Evolutionary conservation across 1,140 invertebrate species (phyloP).

Genomic region (Drosophila carrolli): DNA sequence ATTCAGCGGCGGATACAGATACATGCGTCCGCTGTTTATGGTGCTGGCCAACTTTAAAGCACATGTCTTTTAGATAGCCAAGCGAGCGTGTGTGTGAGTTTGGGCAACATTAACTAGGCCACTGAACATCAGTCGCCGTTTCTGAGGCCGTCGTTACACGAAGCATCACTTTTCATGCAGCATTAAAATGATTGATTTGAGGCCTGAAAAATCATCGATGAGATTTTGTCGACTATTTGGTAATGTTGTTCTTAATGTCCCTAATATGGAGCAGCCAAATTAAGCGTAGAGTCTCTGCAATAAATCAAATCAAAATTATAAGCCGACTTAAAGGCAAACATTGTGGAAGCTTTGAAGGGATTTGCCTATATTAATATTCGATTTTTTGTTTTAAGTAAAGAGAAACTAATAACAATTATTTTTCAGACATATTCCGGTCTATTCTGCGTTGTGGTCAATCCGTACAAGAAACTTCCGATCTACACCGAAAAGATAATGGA

Average conservation of each 20-base stretch:
- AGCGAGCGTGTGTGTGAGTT: constrained; percentile 24
- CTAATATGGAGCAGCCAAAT: neutral
- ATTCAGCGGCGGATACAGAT: constrained; percentile 41
- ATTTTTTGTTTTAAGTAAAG: neutral
- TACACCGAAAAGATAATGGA: constrained; percentile 99
- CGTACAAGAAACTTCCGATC: constrained; percentile 99
- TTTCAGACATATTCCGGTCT: constrained; percentile 99
- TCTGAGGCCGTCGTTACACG: neutral
- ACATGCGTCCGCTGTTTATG: constrained; percentile 69
- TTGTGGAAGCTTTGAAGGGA: too few species aligned
- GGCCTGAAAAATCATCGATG: neutral
- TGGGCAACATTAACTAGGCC: constrained; percentile 71
- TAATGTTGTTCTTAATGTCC: neutral
- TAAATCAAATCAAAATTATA: neutral
- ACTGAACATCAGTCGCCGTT: constrained; percentile 60
- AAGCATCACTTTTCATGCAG: constrained; percentile 5
- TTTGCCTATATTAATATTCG: too few species aligned
- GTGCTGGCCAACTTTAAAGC: constrained; percentile 62
- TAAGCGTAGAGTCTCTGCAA: too few species aligned
- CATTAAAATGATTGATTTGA: constrained; percentile 3
- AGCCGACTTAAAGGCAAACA: too few species aligned
- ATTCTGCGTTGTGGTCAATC: constrained; percentile 99
- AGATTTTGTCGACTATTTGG: neutral
- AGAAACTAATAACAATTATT: constrained; percentile 26
- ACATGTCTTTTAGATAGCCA: constrained; percentile 46